Percentiles rank a stretch among this genome's conserved stretches.
phyloP scores from a whole-genome alignment of 2,888 invertebrate species.

The Rhogogaster chlorosoma region DNA sequence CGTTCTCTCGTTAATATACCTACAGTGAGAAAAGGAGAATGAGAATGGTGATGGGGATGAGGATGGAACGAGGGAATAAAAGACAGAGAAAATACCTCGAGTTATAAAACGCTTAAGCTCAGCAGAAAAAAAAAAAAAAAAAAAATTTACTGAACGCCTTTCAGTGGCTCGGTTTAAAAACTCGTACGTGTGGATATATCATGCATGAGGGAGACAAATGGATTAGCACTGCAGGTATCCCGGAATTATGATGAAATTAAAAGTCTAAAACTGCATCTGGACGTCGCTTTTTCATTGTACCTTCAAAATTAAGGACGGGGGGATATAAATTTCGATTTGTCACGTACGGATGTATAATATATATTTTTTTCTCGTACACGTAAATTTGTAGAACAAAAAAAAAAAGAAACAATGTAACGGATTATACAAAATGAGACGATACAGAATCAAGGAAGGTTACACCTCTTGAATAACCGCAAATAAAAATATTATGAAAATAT shows the following conservation, averaged over 20 bases:
- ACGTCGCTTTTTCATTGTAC: not conserved
- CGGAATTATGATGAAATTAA: too few species aligned
- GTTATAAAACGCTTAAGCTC: conserved; percentile 17
- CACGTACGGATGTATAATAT: not conserved
- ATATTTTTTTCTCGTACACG: not conserved
- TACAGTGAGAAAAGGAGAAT: not conserved
- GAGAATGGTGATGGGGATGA: not conserved
- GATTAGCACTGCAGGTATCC: not conserved
- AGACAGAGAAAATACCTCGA: not conserved
- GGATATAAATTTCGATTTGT: not conserved
- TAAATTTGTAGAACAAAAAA: not conserved
- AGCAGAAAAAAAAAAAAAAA: too few species aligned
- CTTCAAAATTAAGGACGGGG: not conserved
- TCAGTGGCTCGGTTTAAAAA: not conserved
- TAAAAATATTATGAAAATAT: not conserved
- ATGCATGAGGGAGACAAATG: not conserved
- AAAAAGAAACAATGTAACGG: not conserved
- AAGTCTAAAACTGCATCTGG: not conserved
- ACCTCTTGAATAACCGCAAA: not conserved
- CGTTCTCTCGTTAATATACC: conserved; percentile 12
- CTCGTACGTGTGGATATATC: not conserved
- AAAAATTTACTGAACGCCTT: conserved; percentile 9
- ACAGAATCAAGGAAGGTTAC: not conserved
- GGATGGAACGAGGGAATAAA: not conserved
- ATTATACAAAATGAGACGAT: not conserved